phyloP scores from a whole-genome alignment of 1,140 invertebrate genomes.

The Drosophila baimaii region DNA sequence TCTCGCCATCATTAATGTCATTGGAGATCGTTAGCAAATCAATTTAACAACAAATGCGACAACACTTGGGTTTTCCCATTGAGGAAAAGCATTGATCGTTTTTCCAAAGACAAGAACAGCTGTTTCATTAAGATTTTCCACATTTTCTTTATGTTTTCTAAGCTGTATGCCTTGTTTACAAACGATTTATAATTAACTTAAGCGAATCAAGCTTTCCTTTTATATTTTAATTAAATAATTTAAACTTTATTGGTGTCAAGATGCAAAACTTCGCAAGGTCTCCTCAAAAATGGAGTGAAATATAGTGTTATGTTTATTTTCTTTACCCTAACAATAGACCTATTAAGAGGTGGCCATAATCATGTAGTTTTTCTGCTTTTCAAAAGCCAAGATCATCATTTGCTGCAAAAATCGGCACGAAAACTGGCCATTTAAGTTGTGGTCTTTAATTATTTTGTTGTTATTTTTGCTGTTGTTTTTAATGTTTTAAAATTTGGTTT shows the following conservation, averaged over 20 bases:
- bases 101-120: too few relatives aligned
- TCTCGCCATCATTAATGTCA: slow-evolving; percentile 51
- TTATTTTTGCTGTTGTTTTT: slow-evolving; percentile 18
- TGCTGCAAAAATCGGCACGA: slow-evolving; percentile 10
- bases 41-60: slow-evolving; percentile 73
- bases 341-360: neutral
- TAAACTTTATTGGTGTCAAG: neutral
- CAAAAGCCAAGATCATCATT: slow-evolving; percentile 2
- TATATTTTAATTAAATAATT: too few relatives aligned
- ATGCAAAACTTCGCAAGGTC: neutral
- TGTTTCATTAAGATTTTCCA: too few relatives aligned
- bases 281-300: too few relatives aligned
- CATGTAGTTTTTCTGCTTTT: slow-evolving; percentile 1
- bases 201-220: too few relatives aligned
- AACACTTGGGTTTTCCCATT: slow-evolving; percentile 30
- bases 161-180: neutral
- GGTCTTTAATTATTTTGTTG: slow-evolving; percentile 8
- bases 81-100: too few relatives aligned
- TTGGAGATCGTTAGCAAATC: slow-evolving; percentile 67
- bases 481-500: slow-evolving; percentile 19
- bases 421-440: neutral
- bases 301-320: neutral
- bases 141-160: too few relatives aligned
- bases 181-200: neutral
- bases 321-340: neutral